Percentiles rank a stretch among this genome's conserved stretches.
Conservation (phyloP, 2,113 vertebrate genomes). For the Cardinalis cardinalis region DNA sequence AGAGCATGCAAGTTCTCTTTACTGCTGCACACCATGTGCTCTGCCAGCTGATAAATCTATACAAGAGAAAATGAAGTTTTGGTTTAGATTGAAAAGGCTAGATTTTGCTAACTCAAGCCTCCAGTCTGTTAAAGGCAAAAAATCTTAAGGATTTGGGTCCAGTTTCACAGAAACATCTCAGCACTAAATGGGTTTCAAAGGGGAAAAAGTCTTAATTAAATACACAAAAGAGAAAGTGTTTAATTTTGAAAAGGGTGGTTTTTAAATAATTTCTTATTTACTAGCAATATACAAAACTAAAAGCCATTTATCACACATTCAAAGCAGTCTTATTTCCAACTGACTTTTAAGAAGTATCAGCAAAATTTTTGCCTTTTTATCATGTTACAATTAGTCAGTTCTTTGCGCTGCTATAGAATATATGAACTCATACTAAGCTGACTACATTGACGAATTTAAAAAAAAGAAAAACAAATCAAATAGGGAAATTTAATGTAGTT, state of each 20-base stretch:
- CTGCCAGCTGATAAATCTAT: background rate
- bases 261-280: background rate
- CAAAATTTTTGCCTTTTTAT: background rate
- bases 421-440: background rate
- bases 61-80: background rate
- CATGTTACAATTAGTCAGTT: background rate
- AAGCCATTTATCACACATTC: background rate
- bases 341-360: background rate
- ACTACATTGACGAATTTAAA: background rate
- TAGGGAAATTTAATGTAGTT: background rate
- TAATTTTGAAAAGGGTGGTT: background rate
- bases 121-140: background rate
- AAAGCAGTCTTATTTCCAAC: background rate
- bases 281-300: background rate
- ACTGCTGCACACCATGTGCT: background rate
- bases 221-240: background rate
- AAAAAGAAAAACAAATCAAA: background rate
- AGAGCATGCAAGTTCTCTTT: background rate
- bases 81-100: background rate
- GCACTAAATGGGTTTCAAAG: background rate
- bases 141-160: background rate
- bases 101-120: background rate
- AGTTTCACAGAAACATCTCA: background rate
- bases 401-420: background rate
- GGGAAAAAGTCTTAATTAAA: background rate